Evolutionary conservation across 2,797 vertebrate genomes (phyloP), one percentile per base, ranked within the genome.

Genomic region (Muscicapa comitata): DNA sequence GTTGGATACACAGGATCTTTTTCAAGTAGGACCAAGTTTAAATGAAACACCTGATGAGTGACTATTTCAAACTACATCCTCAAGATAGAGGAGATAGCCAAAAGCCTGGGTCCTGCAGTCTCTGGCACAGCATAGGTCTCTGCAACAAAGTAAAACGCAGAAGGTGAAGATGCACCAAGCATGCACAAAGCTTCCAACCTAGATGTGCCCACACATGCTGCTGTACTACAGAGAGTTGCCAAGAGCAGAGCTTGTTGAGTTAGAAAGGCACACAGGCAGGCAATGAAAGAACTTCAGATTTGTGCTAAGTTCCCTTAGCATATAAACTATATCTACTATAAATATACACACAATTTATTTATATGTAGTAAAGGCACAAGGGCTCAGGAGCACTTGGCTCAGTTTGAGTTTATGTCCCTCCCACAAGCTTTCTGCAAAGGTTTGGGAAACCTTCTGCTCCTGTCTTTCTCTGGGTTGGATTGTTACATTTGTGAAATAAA

Each of bases 121-220:
- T 38, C 58, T 45, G 37, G 84, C 45, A 11, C 16, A 15, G 23
- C 8, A 58, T 11, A 38, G 71, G n/a, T 24, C 58, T 78, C 65
- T 65, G 23, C 3, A 21, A 62, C 0, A 3, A 59, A 71, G 53
- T 51, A 83, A 97, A 92, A 48, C 20, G 66, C 70, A 89, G 47
- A 57, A 92, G 76, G 73, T 77, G 83, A 90, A 84, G 86, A 84
- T 72, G 73, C 87, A 96, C 48, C 63, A 74, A 74, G 53, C 31
- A 72, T 9, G 59, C 70, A 62, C 58, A 67, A 68, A 59, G 74
- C 91, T 93, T 78, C 70, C 89, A 94, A 75, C 45, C 71, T 76
- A 84, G 82, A 88, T 90, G 68, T 73, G 92, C 85, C 91, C 88
- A 90, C 85, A 86, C 66, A 72, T 72, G 82, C 93, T 95, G 86